Evolutionary conservation across 2,797 vertebrate genomes (phyloP), one percentile per base, ranked within the genome.

Genomic region (Pangasius krempfi): DNA sequence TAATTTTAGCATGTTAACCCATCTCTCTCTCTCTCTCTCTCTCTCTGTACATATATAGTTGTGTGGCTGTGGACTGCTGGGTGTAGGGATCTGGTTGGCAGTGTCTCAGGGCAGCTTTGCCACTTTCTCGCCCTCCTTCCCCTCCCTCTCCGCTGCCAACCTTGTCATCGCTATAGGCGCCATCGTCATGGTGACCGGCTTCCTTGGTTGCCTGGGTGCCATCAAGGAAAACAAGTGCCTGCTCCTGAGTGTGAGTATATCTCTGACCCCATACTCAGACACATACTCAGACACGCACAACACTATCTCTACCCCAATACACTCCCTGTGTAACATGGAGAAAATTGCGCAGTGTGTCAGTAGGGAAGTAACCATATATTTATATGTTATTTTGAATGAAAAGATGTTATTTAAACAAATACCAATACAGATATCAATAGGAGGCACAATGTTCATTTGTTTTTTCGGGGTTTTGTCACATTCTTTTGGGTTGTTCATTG

Each of bases 211-310:
- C 93, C 96, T 99, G 89, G 98, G 98, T 91, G 97, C 98, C 97
- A 99, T 99, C 96, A 99, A 99, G 96, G 98, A 99, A 96, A 99
- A 99, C 96, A 99, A 99, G 98, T 99, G 98, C 97, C 98, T 99
- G 95, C 97, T 99, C 87, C 95, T 99, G 94, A 99, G 98, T 27
- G 98, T 99, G 95, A 99, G 98, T 97, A 52, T 60, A 86, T 6
- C n/a, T 50, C 56, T 82, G 58, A 60, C 37, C 85, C 86, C 85
- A 87, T 75, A 88, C 37, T 68, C 33, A 80, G 50, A 60, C 25
- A 72, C 85, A 86, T 72, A 87, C n/a, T 50, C 62, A 84, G 25
- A 64, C 30, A 62, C 60, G 68, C 33, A 60, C 33, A 86, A 56
- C 68, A 56, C 25, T 16, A 70, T 44, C 50, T 73, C 25, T 40